Evolutionary conservation across 2,113 vertebrate species (phyloP), one percentile per base, ranked within the genome.

Genomic region (Lutjanus erythropterus): DNA sequence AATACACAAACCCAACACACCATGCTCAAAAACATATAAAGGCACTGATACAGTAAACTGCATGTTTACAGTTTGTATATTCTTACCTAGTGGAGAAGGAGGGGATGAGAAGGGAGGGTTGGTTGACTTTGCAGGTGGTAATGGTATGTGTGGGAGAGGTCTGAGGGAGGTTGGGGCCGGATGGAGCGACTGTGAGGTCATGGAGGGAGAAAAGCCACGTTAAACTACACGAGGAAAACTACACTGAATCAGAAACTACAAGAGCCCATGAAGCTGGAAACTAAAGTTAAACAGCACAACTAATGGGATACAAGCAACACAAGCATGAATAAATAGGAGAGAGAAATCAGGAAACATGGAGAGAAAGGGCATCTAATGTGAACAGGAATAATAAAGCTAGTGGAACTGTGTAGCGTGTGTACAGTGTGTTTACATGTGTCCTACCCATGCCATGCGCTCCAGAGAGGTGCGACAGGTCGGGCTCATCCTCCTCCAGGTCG

Each of bases 401-500:
- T 31, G 42, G 60, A 29, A 39, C 2, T 42, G 50, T 27, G 10
- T 8, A 46, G 6, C n/a, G 8, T 8, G 33, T 47, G 37, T 19
- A 2, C 4, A 53, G 35, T 39, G 14, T 2, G 33, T 44, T 9
- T 9, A 1, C 9, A 23, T 3, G 29, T 7, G 33, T 58, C 80
- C 3, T 95, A 98, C 96, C 94, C 78, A 93, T 84, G 78, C 61
- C 60, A 19, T 91, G 93, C 55, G 84, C 86, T 83, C 9, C 8
- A 65, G 94, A 4, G 66, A 93, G 12, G 89, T 93, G 85, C 9
- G 92, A 78, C 27, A 91, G 50, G 18, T 96, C 95, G 11, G 96
- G 91, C 0, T 97, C 96, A 0, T 97, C 97, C 88, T 97, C 97
- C 88, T 97, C 96, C 78, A 96, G 88, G 87, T 97, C 96, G 0